A percentile compares a stretch with the other conserved stretches of the same genome.
phyloP scores from a whole-genome alignment of 2,113 vertebrate species.

The Oryzias celebensis region DNA sequence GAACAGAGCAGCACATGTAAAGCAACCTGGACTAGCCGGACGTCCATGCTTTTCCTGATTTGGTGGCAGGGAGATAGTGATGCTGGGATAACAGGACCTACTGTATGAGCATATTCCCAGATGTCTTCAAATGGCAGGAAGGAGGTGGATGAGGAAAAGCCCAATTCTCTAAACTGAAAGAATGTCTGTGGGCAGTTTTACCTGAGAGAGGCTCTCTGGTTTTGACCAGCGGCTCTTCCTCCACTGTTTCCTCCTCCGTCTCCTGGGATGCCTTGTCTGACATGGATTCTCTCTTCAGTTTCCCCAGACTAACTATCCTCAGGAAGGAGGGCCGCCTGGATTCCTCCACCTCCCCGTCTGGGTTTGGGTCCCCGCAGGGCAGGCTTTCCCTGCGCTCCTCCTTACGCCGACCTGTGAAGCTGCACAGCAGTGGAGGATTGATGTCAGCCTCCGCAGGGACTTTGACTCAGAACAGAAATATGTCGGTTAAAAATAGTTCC shows the following conservation, averaged over 20 bases:
- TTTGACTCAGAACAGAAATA: not conserved
- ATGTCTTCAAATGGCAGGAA: slow-evolving; percentile 45
- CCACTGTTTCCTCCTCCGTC: slow-evolving; percentile 64
- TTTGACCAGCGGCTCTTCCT: slow-evolving; percentile 72
- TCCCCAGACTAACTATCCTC: slow-evolving; percentile 81
- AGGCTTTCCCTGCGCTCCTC: slow-evolving; percentile 76
- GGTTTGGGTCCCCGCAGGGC: slow-evolving; percentile 59
- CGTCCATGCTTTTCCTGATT: slow-evolving; percentile 63
- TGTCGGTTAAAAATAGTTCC: slow-evolving; percentile 54
- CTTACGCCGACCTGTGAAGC: slow-evolving; percentile 73
- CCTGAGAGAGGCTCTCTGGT: slow-evolving; percentile 86
- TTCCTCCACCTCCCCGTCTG: slow-evolving; percentile 61
- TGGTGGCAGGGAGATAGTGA: slow-evolving; percentile 53
- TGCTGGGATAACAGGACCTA: slow-evolving; percentile 48
- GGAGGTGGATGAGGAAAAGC: not conserved
- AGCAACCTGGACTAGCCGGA: slow-evolving; percentile 49
- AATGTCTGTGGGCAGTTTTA: slow-evolving; percentile 51
- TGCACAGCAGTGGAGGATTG: slow-evolving; percentile 39
- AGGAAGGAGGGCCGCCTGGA: slow-evolving; percentile 81
- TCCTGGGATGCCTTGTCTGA: slow-evolving; percentile 78
- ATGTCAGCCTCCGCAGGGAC: not conserved
- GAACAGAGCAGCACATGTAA: slow-evolving; percentile 49
- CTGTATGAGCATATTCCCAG: not conserved
- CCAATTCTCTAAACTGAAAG: too few species aligned
- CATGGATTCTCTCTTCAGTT: slow-evolving; percentile 79